These are phyloP conservation scores for Platycheirus rosarum DNA, from an alignment of 2,888 invertebrate species.

Conservation along the genomic window DNA sequence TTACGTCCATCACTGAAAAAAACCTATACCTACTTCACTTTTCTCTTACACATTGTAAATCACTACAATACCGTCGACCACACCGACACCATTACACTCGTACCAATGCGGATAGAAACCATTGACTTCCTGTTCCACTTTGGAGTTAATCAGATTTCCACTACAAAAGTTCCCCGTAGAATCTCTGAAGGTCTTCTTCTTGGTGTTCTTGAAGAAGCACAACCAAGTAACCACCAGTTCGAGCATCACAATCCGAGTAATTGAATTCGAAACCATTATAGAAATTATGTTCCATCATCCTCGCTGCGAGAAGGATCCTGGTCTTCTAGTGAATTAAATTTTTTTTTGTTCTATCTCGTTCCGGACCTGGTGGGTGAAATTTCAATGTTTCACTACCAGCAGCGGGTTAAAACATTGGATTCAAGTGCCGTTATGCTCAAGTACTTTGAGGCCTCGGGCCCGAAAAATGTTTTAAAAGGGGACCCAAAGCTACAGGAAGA, in stretches of 20 bases:
- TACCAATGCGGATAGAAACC: constrained; percentile 60
- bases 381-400: constrained; percentile 45
- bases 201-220: constrained; percentile 24
- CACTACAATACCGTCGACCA: constrained; percentile 26
- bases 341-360: constrained; percentile 16
- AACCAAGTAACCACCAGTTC: constrained; percentile 21
- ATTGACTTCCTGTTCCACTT: constrained; percentile 74
- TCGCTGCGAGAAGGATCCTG: constrained; percentile 58
- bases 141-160: constrained; percentile 74
- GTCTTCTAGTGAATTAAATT: constrained; percentile 25
- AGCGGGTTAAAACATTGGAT: constrained; percentile 66
- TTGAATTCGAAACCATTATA: constrained; percentile 74
- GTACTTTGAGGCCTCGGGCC: constrained; percentile 63
- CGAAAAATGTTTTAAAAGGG: constrained; percentile 47
- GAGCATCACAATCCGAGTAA: constrained; percentile 69
- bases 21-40: constrained; percentile 25
- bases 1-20: constrained; percentile 36
- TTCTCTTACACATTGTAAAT: constrained; percentile 63
- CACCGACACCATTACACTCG: not conserved
- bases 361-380: constrained; percentile 62
- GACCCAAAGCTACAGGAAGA: constrained; percentile 19
- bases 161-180: constrained; percentile 66
- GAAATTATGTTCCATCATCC: constrained; percentile 74
- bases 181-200: constrained; percentile 25
- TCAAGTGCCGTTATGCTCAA: constrained; percentile 69